These are phyloP conservation scores for Lysandra coridon DNA, from an alignment of 2,888 invertebrate genomes.

Conservation along the genomic window DNA sequence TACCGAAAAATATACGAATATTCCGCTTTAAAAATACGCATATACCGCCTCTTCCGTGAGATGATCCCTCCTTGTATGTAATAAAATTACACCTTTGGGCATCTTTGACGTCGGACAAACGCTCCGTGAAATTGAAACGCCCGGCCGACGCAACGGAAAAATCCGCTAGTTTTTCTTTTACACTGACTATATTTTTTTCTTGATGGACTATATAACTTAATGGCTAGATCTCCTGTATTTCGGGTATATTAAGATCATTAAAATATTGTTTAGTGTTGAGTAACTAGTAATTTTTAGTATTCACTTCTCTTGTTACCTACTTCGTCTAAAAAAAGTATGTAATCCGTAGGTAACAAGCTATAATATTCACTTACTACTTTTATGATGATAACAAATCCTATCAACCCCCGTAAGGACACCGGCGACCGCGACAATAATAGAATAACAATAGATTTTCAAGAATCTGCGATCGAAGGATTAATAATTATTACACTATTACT, in stretches of 20 bases:
- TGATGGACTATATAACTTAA: slow-evolving; percentile 6
- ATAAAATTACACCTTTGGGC: slow-evolving; percentile 75
- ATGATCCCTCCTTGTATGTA: slow-evolving; percentile 45
- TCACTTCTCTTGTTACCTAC: too few species aligned
- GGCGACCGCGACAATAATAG: too few species aligned
- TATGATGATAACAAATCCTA: too few species aligned
- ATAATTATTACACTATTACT: too few species aligned
- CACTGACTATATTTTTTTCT: slow-evolving; percentile 21
- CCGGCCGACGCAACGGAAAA: slow-evolving; percentile 42
- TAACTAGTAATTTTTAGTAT: not conserved
- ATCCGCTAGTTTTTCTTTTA: slow-evolving; percentile 34
- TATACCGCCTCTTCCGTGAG: not conserved
- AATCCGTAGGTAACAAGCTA: too few species aligned
- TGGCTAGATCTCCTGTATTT: not conserved
- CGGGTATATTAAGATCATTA: not conserved
- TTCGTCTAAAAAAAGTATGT: too few species aligned
- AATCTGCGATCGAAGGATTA: too few species aligned
- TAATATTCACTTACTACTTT: too few species aligned
- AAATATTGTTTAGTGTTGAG: not conserved
- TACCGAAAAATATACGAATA: not conserved
- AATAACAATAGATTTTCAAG: too few species aligned
- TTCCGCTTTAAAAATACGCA: not conserved
- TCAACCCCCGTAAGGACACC: too few species aligned
- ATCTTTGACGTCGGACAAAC: slow-evolving; percentile 74
- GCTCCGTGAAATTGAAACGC: slow-evolving; percentile 79